Conservation (phyloP, 2,888 invertebrate genomes). For the Lasioglossum lativentre region DNA sequence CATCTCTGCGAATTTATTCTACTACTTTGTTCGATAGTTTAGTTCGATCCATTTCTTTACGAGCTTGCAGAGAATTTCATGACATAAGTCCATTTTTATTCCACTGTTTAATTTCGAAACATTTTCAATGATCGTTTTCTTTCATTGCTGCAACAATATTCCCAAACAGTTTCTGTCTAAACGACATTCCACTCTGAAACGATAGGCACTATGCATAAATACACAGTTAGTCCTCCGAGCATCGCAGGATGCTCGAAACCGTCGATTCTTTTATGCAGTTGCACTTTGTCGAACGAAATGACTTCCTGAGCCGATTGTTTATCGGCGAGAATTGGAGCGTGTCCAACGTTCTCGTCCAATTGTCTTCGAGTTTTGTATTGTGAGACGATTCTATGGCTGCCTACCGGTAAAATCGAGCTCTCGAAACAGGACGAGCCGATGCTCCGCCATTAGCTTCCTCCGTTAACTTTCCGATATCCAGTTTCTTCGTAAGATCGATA, state of each 20-base stretch:
- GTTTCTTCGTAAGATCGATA: not conserved
- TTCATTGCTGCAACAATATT: not conserved
- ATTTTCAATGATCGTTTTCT: too few species aligned
- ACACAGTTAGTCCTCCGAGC: not conserved
- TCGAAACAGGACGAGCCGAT: not conserved
- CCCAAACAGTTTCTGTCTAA: not conserved
- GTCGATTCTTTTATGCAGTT: not conserved
- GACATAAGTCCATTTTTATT: too few species aligned
- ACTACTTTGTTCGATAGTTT: too few species aligned
- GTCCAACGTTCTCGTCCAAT: not conserved
- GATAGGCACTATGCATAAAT: not conserved
- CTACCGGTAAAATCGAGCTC: not conserved
- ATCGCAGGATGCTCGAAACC: not conserved
- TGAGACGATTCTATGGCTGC: not conserved
- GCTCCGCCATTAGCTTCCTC: not conserved
- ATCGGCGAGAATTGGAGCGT: not conserved
- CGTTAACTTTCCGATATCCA: not conserved
- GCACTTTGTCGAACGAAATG: not conserved
- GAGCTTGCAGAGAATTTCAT: too few species aligned
- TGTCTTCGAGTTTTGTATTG: conserved; percentile 6
- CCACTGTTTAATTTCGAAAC: too few species aligned
- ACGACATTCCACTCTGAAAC: not conserved
- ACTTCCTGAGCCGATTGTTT: not conserved
- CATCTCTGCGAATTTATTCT: not conserved
- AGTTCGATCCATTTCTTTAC: too few species aligned